phyloP scores from a whole-genome alignment of 2,113 vertebrate species.

The Apodemus sylvaticus region DNA sequence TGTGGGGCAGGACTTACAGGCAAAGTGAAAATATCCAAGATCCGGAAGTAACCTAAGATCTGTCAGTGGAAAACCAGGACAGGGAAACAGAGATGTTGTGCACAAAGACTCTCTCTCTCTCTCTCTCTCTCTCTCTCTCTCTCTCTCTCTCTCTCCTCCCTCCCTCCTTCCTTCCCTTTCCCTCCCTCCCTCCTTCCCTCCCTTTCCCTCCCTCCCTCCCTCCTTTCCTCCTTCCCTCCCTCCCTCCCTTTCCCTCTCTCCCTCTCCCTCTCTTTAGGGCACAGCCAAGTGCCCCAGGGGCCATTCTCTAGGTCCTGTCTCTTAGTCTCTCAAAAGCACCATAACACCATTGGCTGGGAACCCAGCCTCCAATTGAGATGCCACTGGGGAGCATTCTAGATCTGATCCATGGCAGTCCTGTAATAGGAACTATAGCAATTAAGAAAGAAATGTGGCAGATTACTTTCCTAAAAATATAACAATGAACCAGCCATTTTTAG shows the following conservation, averaged over 20 bases:
- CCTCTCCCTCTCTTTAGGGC: too few relatives aligned
- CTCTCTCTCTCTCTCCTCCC: too few relatives aligned
- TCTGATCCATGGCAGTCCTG: accelerated
- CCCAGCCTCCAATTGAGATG: background rate
- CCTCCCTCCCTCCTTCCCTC: too few relatives aligned
- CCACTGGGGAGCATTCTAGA: too few relatives aligned
- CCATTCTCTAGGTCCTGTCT: too few relatives aligned
- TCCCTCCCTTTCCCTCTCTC: too few relatives aligned
- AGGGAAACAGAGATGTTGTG: background rate
- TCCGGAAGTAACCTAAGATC: background rate
- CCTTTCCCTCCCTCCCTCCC: too few relatives aligned
- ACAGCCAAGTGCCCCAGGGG: background rate
- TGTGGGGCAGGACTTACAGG: background rate
- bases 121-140: too few relatives aligned
- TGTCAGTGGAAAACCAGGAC: background rate
- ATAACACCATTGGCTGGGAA: background rate
- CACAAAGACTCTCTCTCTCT: too few relatives aligned
- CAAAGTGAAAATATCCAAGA: background rate
- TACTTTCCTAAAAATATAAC: background rate
- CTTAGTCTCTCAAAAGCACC: background rate
- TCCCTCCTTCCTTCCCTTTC: too few relatives aligned
- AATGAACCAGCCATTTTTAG: background rate
- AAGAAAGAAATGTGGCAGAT: background rate
- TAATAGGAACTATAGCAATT: accelerated
- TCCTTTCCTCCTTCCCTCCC: too few relatives aligned